A percentile compares a stretch with the other conserved stretches of the same genome.
phyloP scores from a whole-genome alignment of 2,113 vertebrate genomes.

The Platysternon megacephalum region DNA sequence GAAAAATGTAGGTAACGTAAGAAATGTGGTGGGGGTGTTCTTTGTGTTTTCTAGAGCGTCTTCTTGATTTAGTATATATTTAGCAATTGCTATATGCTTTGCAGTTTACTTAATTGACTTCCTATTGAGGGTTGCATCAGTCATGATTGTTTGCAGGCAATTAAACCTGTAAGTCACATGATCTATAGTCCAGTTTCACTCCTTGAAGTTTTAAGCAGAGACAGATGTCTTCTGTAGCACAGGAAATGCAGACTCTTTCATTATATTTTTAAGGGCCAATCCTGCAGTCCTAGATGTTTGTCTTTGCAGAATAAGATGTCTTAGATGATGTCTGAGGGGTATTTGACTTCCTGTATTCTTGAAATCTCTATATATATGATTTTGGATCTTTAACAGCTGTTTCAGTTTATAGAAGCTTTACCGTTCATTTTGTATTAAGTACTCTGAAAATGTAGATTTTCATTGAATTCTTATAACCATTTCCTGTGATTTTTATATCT shows the following conservation, averaged over 20 bases:
- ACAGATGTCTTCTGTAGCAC: not conserved
- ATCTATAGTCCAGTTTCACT: not conserved
- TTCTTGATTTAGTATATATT: not conserved
- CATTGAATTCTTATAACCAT: not conserved
- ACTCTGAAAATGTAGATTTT: not conserved
- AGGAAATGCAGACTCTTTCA: not conserved
- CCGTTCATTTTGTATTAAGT: not conserved
- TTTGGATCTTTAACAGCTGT: not conserved
- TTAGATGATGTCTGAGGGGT: not conserved
- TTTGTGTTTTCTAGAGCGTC: not conserved
- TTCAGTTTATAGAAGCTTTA: not conserved
- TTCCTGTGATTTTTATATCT: not conserved
- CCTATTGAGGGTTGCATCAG: not conserved
- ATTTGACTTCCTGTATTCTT: not conserved
- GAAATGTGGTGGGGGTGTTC: not conserved
- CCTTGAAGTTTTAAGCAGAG: not conserved
- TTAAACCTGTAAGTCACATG: constrained; percentile 1
- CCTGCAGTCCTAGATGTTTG: not conserved
- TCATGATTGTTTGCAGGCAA: constrained; percentile 1
- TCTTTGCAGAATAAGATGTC: not conserved
- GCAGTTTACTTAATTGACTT: constrained; percentile 26
- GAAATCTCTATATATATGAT: not conserved
- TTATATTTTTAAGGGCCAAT: not conserved
- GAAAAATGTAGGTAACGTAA: not conserved
- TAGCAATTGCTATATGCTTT: not conserved